A percentile compares a stretch with the other conserved stretches of the same genome.
Evolutionary conservation across 2,797 vertebrate genomes (phyloP).

Genomic region (Sebastes variabilis): DNA sequence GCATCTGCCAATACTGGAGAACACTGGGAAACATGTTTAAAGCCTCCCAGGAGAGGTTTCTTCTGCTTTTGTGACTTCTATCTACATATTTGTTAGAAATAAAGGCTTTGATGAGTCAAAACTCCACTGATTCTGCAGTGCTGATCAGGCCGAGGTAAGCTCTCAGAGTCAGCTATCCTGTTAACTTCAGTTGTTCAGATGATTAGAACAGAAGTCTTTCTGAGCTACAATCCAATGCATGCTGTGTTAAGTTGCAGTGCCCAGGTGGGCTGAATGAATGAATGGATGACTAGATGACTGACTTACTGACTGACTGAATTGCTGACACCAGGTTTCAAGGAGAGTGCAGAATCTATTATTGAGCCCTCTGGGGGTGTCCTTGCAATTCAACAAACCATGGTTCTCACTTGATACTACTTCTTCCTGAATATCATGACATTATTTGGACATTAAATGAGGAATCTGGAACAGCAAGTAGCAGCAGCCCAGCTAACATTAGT

Average conservation of each 20-base stretch:
- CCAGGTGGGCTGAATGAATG: neutral
- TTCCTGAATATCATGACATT: neutral
- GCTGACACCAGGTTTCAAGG: neutral
- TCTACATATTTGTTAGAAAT: constrained; percentile 9
- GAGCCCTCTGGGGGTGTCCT: neutral
- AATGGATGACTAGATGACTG: neutral
- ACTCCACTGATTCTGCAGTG: neutral
- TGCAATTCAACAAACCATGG: neutral
- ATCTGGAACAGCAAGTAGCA: too few species aligned
- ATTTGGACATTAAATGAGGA: neutral
- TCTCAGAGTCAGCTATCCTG: neutral
- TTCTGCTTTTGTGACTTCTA: neutral
- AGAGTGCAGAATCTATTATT: neutral
- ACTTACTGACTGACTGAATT: neutral
- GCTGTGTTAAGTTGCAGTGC: neutral
- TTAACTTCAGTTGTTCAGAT: neutral
- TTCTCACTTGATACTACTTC: neutral
- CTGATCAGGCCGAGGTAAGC: neutral
- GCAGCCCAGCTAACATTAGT: too few species aligned
- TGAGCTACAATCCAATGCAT: neutral
- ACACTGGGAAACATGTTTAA: constrained; percentile 13
- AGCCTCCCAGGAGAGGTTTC: neutral
- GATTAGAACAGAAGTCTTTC: neutral
- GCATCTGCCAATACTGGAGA: neutral
- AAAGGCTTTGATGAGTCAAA: neutral